These are phyloP conservation scores for Linnaemya tessellans DNA, from an alignment of 2,888 invertebrate genomes.

Conservation along the genomic window DNA sequence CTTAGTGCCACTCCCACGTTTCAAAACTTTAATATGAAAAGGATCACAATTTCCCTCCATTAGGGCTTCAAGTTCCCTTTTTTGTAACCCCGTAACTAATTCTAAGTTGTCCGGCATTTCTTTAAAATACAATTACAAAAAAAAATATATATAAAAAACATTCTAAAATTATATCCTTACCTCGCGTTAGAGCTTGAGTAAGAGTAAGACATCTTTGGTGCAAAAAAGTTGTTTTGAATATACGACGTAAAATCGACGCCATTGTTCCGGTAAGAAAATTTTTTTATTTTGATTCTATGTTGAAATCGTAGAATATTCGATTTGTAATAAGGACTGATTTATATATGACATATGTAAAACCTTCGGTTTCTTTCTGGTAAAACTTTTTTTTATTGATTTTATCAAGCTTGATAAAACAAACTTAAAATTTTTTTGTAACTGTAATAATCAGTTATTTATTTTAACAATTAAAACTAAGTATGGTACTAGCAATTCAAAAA, in stretches of 20 bases:
- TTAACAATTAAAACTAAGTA: conserved; percentile 28
- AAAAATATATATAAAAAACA: too few relatives aligned
- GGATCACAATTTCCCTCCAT: conserved; percentile 94
- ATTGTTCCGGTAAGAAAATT: conserved; percentile 26
- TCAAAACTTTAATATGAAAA: conserved; percentile 89
- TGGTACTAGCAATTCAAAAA: conserved; percentile 15
- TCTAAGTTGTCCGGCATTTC: conserved; percentile 94
- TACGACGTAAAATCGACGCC: conserved; percentile 9
- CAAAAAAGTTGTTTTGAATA: background rate
- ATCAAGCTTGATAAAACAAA: background rate
- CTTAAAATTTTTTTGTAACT: background rate
- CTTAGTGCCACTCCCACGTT: conserved; percentile 91
- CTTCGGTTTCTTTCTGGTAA: background rate
- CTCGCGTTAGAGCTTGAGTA: background rate
- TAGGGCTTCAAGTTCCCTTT: conserved; percentile 92
- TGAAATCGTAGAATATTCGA: conserved; percentile 27
- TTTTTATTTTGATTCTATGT: conserved; percentile 17
- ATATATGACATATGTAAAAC: background rate
- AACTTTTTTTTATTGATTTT: background rate
- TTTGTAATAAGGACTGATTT: conserved; percentile 21
- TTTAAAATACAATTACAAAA: conserved; percentile 76
- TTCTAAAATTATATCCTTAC: background rate
- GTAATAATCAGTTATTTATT: background rate
- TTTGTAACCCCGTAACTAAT: conserved; percentile 95
- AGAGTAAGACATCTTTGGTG: conserved; percentile 34